Evolutionary conservation across 1,140 invertebrate genomes (phyloP).

Genomic region (Portunus trituberculatus): DNA sequence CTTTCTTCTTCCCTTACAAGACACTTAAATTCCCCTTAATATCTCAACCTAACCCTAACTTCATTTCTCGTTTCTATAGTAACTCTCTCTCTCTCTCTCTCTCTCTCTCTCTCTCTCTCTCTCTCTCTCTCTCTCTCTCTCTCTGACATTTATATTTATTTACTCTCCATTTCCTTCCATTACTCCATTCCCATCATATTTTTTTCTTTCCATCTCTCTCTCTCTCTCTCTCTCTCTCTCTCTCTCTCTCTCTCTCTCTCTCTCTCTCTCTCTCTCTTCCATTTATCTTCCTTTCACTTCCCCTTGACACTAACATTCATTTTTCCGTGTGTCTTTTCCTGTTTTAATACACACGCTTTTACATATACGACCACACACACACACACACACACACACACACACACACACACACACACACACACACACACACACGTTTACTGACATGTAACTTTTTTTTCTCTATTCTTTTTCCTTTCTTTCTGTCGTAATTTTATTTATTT

Average conservation of each 20-base stretch:
- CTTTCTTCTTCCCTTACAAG: not conserved
- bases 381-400: too few species aligned
- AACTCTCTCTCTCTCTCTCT: too few species aligned
- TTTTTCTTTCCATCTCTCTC: not conserved
- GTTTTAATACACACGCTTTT: too few species aligned
- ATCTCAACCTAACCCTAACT: too few species aligned
- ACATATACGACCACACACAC: too few species aligned
- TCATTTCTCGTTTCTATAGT: too few species aligned
- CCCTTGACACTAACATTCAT: not conserved
- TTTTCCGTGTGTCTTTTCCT: too few species aligned
- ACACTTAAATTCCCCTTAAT: too few species aligned
- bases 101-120: too few species aligned
- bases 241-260: not conserved
- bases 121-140: not conserved
- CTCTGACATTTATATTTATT: not conserved
- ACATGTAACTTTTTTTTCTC: not conserved
- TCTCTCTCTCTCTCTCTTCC: not conserved
- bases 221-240: not conserved
- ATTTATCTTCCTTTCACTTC: not conserved
- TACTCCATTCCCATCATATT: not conserved
- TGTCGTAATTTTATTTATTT: too few species aligned
- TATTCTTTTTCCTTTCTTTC: not conserved
- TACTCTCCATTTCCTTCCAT: not conserved
- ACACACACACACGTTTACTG: too few species aligned
- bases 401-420: too few species aligned